A percentile compares a stretch with the other conserved stretches of the same genome.
Conservation (phyloP, 2,113 vertebrate species). For the Leiothrix lutea region DNA sequence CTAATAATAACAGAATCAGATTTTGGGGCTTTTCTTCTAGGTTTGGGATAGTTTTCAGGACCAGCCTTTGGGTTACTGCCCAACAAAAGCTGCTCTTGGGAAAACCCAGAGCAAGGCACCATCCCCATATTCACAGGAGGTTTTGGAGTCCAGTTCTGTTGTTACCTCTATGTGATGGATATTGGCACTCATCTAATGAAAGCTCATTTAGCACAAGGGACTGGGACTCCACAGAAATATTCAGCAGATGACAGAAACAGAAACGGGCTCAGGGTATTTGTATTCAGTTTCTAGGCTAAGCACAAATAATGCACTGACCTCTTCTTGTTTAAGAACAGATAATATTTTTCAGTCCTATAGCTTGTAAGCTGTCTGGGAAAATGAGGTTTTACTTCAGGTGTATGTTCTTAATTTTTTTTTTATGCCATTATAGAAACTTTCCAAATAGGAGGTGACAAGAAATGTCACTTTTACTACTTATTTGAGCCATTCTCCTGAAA, state of each 20-base stretch:
- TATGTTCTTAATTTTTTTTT: background rate
- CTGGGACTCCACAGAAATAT: background rate
- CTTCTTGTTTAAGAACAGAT: background rate
- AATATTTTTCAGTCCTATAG: background rate
- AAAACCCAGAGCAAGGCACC: background rate
- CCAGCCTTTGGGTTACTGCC: background rate
- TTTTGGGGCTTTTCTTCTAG: background rate
- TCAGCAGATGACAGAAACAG: background rate
- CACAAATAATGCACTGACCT: background rate
- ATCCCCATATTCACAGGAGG: background rate
- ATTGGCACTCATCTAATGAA: background rate
- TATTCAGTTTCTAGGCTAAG: background rate
- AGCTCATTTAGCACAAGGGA: background rate
- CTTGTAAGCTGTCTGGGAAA: slow-evolving; percentile 7
- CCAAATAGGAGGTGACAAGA: background rate
- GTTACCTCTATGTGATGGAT: background rate
- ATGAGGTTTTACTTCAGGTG: background rate
- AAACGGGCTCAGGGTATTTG: background rate
- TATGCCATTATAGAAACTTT: background rate
- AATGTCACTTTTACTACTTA: background rate
- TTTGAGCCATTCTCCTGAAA: background rate
- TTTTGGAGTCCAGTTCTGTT: background rate
- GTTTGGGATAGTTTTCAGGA: background rate
- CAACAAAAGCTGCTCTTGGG: background rate
- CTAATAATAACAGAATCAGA: background rate